Evolutionary conservation across 1,140 invertebrate species (phyloP).

Genomic region (Apolygus lucorum): DNA sequence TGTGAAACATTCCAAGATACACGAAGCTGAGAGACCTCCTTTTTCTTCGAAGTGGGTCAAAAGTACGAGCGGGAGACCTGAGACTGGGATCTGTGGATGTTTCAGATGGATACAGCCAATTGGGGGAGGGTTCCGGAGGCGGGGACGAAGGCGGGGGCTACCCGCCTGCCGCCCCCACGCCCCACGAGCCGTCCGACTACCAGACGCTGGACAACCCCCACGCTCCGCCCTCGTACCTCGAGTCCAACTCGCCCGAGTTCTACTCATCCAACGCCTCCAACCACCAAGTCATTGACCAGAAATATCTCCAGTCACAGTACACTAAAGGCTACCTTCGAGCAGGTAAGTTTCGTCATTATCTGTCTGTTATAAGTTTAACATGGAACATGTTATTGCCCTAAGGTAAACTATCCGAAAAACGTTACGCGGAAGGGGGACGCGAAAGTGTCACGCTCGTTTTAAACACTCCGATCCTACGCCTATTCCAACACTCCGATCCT

Average conservation of each 20-base stretch:
- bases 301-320: conserved; percentile 53
- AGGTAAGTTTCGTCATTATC: conserved; percentile 48
- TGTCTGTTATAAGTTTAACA: too few species aligned
- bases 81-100: too few species aligned
- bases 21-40: too few species aligned
- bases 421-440: too few species aligned
- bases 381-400: too few species aligned
- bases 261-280: conserved; percentile 50
- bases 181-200: conserved; percentile 49
- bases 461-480: too few species aligned
- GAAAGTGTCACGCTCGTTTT: too few species aligned
- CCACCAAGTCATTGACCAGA: conserved; percentile 49
- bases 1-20: too few species aligned
- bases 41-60: too few species aligned
- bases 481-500: too few species aligned
- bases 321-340: conserved; percentile 56
- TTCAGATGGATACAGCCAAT: conserved; percentile 29
- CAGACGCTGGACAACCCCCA: conserved; percentile 54
- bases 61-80: too few species aligned
- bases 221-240: conserved; percentile 48
- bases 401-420: too few species aligned
- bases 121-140: conserved; percentile 24
- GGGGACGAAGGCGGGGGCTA: conserved; percentile 25
- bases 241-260: conserved; percentile 60
- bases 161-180: conserved; percentile 21